Evolutionary conservation across 2,797 vertebrate species (phyloP).

Genomic region (Gymnothorax javanicus): DNA sequence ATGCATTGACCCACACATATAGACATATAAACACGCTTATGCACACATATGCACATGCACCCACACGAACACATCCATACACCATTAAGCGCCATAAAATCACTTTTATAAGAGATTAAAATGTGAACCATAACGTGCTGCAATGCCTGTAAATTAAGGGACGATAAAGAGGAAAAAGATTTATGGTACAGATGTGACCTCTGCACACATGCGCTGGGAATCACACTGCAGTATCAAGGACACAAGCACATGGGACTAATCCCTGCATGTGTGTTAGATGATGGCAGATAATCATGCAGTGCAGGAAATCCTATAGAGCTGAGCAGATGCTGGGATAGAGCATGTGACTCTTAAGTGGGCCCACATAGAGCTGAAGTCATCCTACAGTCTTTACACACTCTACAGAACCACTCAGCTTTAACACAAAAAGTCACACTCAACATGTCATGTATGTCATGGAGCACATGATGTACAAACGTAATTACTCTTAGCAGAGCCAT

Average conservation of each 20-base stretch:
- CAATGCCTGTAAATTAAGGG: not conserved
- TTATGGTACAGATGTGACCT: not conserved
- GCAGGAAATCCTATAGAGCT: constrained; percentile 42
- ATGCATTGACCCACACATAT: not conserved
- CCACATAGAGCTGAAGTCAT: not conserved
- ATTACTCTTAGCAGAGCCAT: too few species aligned
- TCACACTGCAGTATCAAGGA: constrained; percentile 36
- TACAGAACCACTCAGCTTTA: not conserved
- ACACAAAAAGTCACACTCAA: not conserved
- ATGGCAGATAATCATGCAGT: constrained; percentile 34
- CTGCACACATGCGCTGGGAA: constrained; percentile 25
- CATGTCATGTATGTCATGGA: not conserved
- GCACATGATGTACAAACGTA: too few species aligned
- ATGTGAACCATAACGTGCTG: not conserved
- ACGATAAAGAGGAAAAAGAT: not conserved
- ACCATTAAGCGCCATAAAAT: not conserved
- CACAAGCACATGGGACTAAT: constrained; percentile 47
- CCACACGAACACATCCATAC: constrained; percentile 7
- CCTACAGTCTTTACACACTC: constrained; percentile 5
- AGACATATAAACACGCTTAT: constrained; percentile 28
- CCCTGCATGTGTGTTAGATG: constrained; percentile 57
- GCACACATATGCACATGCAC: not conserved
- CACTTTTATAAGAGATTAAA: not conserved
- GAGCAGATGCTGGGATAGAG: constrained; percentile 14
- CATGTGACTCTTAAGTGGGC: not conserved